Percentiles rank a stretch among this genome's conserved stretches.
Conservation (phyloP, 2,797 vertebrate species). For the Podargus strigoides region DNA sequence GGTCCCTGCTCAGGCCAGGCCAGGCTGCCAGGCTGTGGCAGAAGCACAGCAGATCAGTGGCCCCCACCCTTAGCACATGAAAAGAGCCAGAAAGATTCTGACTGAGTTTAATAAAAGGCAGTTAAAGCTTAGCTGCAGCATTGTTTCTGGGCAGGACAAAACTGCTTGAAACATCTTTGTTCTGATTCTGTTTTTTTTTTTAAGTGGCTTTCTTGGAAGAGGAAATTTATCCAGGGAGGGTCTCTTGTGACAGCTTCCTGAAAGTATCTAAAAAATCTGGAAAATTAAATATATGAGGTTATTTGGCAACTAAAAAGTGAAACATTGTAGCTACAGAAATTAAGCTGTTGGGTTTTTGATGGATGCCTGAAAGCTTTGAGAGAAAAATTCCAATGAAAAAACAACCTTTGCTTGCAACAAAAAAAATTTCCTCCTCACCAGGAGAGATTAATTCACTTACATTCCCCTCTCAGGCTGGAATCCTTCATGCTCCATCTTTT, state of each 20-base stretch:
- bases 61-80: background rate
- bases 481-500: slow-evolving; percentile 32
- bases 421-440: slow-evolving; percentile 57
- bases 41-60: background rate
- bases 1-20: background rate
- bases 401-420: slow-evolving; percentile 41
- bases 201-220: slow-evolving; percentile 29
- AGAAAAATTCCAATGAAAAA: slow-evolving; percentile 43
- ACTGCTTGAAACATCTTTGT: slow-evolving; percentile 15
- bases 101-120: slow-evolving; percentile 18
- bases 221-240: slow-evolving; percentile 30
- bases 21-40: background rate
- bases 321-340: slow-evolving; percentile 53
- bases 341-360: slow-evolving; percentile 37
- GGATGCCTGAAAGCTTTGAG: slow-evolving; percentile 34
- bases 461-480: slow-evolving; percentile 28
- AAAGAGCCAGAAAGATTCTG: slow-evolving; percentile 21
- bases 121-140: background rate
- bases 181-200: background rate
- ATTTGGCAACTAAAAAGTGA: slow-evolving; percentile 51
- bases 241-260: slow-evolving; percentile 51
- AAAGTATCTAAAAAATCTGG: slow-evolving; percentile 58
- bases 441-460: slow-evolving; percentile 50
- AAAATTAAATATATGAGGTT: slow-evolving; percentile 55
- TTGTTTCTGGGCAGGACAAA: slow-evolving; percentile 28